These are phyloP conservation scores for Litoditis marina DNA, from an alignment of 2,888 invertebrate species.

Conservation along the genomic window DNA sequence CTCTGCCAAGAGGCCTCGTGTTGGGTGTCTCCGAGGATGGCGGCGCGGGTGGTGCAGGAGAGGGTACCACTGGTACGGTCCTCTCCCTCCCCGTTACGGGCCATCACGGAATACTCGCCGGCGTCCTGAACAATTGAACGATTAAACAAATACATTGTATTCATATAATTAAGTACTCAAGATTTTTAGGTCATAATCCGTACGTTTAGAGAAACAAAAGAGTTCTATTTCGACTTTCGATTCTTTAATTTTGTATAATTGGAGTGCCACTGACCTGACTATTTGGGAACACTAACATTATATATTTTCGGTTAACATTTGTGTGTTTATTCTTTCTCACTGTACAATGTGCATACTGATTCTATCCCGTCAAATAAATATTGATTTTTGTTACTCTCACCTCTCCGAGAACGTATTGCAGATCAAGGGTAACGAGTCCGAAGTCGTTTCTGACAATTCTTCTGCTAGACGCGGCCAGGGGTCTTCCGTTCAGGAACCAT, in stretches of 20 bases:
- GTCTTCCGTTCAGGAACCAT: slow-evolving; percentile 76
- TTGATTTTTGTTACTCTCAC: too few relatives aligned
- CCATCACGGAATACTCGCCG: slow-evolving; percentile 66
- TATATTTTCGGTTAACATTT: too few relatives aligned
- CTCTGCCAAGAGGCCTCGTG: slow-evolving; percentile 88
- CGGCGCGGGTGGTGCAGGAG: slow-evolving; percentile 50
- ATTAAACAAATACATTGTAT: too few relatives aligned
- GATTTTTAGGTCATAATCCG: too few relatives aligned
- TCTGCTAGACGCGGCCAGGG: slow-evolving; percentile 69
- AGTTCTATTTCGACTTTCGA: too few relatives aligned
- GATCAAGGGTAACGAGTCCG: slow-evolving; percentile 86
- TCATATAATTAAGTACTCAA: not conserved
- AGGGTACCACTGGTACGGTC: slow-evolving; percentile 69
- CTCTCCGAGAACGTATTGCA: slow-evolving; percentile 80
- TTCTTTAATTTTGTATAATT: too few relatives aligned
- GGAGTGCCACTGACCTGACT: too few relatives aligned
- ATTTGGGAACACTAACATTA: too few relatives aligned
- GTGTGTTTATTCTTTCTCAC: too few relatives aligned
- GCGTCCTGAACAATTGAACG: slow-evolving; percentile 25
- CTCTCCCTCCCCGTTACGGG: slow-evolving; percentile 86
- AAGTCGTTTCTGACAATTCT: slow-evolving; percentile 75
- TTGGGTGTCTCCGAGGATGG: slow-evolving; percentile 76
- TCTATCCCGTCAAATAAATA: too few relatives aligned
- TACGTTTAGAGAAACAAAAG: too few relatives aligned
- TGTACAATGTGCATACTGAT: too few relatives aligned